phyloP scores from a whole-genome alignment of 2,797 vertebrate species.

The Vireo griseus region DNA sequence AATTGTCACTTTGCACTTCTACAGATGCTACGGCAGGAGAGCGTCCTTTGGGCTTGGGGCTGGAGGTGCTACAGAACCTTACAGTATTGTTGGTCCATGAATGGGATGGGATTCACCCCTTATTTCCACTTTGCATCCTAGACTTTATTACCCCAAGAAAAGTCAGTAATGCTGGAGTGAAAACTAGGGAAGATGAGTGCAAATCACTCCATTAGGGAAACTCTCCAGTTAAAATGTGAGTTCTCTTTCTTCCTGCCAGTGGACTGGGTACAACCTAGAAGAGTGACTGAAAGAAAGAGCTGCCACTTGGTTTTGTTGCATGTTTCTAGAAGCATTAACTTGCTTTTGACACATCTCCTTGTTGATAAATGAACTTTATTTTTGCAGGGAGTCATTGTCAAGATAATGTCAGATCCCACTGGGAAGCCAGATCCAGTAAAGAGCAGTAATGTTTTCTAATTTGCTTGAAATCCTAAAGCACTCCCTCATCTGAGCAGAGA shows the following conservation, averaged over 20 bases:
- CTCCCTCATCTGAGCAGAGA: not conserved
- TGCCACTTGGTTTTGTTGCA: not conserved
- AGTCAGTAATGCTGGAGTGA: not conserved
- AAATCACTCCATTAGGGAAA: not conserved
- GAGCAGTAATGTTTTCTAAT: not conserved
- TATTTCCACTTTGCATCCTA: not conserved
- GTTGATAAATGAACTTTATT: not conserved
- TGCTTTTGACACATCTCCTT: not conserved
- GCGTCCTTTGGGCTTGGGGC: not conserved
- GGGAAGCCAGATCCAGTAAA: not conserved
- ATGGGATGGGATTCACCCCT: not conserved
- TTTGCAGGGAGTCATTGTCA: not conserved
- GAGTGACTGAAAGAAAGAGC: not conserved
- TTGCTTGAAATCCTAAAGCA: not conserved
- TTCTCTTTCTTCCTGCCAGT: not conserved
- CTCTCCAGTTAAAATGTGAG: not conserved
- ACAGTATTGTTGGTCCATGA: not conserved
- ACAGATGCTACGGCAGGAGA: fast-evolving
- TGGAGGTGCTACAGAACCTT: not conserved
- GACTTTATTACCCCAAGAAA: not conserved
- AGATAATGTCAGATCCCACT: not conserved
- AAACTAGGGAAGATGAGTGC: not conserved
- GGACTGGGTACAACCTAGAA: not conserved
- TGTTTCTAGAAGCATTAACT: not conserved
- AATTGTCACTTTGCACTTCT: not conserved